Evolutionary conservation across 30 jellyfish, hydroid and myxozoan genomes (phyloP), one percentile per base, ranked within the genome.

Genomic region (Pseudorhiza aurosa): DNA sequence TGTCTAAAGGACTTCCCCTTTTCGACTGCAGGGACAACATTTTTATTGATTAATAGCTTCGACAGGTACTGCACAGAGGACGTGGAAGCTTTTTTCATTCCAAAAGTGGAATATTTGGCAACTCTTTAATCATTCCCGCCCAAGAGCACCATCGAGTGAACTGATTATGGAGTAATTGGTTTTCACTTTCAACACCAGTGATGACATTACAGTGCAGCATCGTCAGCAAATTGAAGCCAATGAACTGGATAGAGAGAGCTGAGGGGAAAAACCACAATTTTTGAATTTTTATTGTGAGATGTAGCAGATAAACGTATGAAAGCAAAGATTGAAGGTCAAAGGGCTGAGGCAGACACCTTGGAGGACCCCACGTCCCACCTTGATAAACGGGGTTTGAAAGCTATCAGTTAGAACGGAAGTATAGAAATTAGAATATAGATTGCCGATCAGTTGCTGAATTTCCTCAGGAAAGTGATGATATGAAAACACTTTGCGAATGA

Each of bases 201-300:
- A 59, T 33, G 8, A 29, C 75, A n/a, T n/a, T n/a, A n/a, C n/a
- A n/a, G n/a, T 5, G 75, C 75, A 25, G 75, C 47, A 22, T 59
- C 75, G 21, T 59, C 75, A 18, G 75, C 75, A 59, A 59, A 59
- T 51, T 59, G 50, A 27, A 59, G 21, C 75, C 47, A 28, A 37
- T 59, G 47, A 5, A 59, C 36, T 18, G 75, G 47, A 2, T 29
- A 37, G 11, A 57, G 37, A 39, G 71, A 9, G 50, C 45, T 25
- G n/a, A 2, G 45, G 24, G 8, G 71, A 9, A 28, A 59, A 59
- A 25, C 50, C 75, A 59, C 27, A 59, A 21, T 29, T 1, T 2
- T 19, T 37, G 30, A 59, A 59, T 25, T 1, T 59, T 29, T 8
- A 19, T 2, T 59, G 46, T 6, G 75, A 22, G 10, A 59, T 59